A percentile compares a stretch with the other conserved stretches of the same genome.
Conservation (phyloP, 2,797 vertebrate genomes). For the Phoxinus dragarum region DNA sequence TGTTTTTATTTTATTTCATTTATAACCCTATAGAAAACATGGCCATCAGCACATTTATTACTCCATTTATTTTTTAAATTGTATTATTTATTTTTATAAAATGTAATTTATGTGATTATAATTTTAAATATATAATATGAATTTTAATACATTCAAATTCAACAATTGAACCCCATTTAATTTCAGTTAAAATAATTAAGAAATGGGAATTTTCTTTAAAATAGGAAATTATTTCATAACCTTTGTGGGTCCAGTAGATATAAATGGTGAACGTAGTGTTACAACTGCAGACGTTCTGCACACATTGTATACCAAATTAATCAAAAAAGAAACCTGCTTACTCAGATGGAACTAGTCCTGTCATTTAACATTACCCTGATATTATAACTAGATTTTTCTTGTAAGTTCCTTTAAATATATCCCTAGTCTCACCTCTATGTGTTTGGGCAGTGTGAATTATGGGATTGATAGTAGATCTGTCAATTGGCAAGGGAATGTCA, state of each 20-base stretch:
- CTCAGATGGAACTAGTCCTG: background rate
- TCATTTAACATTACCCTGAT: background rate
- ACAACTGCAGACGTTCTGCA: background rate
- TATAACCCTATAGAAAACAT: too few relatives aligned
- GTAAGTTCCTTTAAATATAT: background rate
- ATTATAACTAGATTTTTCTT: background rate
- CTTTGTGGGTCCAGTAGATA: background rate
- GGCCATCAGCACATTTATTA: too few relatives aligned
- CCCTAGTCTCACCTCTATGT: background rate
- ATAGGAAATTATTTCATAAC: background rate
- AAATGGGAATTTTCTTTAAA: too few relatives aligned
- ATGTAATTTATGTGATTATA: background rate
- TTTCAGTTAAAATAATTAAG: background rate
- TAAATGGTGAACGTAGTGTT: background rate
- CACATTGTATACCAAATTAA: background rate
- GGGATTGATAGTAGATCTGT: slow-evolving; percentile 7
- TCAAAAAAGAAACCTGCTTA: background rate
- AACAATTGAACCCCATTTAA: background rate
- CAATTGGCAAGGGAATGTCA: slow-evolving; percentile 25
- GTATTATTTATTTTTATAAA: background rate
- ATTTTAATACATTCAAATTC: background rate
- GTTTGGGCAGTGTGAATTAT: background rate
- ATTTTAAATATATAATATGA: background rate
- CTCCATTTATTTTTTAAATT: too few relatives aligned
- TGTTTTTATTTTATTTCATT: too few relatives aligned